Conservation (phyloP, 2,113 vertebrate genomes). For the Mormyrus iriodes region DNA sequence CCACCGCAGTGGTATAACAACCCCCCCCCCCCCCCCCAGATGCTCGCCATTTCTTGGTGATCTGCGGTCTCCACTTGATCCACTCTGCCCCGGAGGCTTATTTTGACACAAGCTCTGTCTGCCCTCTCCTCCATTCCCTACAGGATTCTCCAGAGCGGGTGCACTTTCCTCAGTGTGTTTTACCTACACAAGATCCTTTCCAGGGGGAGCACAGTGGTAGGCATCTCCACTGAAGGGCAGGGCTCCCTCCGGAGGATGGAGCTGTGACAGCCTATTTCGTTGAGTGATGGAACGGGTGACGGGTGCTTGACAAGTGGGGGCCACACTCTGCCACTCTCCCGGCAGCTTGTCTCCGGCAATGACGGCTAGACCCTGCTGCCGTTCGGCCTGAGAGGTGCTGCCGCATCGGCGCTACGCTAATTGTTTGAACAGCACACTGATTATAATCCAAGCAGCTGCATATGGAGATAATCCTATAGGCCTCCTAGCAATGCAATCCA, state of each 20-base stretch:
- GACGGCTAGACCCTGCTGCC: neutral
- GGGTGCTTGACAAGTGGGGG: constrained; percentile 31
- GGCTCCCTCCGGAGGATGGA: constrained; percentile 44
- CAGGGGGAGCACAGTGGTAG: neutral
- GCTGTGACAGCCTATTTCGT: constrained; percentile 51
- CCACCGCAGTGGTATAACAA: neutral
- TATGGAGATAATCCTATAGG: constrained; percentile 37
- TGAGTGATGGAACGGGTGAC: constrained; percentile 34
- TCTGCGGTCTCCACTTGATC: constrained; percentile 5
- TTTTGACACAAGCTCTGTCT: constrained; percentile 14
- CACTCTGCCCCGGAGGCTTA: neutral
- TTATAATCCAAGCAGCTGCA: constrained; percentile 39
- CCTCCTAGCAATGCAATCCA: constrained; percentile 29
- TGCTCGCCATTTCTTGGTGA: constrained; percentile 1
- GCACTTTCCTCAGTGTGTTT: neutral
- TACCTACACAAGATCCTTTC: neutral
- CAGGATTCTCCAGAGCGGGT: neutral
- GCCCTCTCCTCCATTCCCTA: neutral
- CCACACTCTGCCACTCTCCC: constrained; percentile 30
- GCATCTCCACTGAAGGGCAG: neutral
- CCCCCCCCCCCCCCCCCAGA: neutral
- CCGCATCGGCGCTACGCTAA: constrained; percentile 33
- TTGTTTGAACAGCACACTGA: constrained; percentile 29
- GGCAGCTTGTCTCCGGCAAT: constrained; percentile 24
- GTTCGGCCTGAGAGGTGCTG: neutral